Base-by-base conservation (phyloP, 2,888 invertebrate species). In the Eurytoma adleriae region DNA sequence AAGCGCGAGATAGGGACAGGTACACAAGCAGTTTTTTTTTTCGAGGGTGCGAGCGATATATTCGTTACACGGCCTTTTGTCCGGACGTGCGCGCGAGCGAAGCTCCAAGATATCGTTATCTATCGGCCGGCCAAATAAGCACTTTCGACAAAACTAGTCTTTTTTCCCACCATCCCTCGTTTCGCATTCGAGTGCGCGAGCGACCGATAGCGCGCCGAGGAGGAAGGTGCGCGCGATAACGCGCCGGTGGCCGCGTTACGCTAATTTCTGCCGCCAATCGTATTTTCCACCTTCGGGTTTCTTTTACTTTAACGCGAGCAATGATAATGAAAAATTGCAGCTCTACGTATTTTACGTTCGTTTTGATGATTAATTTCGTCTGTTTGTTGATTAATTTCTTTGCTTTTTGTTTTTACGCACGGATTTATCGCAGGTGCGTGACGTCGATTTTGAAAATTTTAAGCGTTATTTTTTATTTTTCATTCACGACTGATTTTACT, bases 71-170 rank as follows among this genome's bases (percentile, higher is more conserved):
- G 54, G 54, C 54, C 40, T 40, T 24, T 77, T 50, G 64, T 2
- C 54, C 62, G 50, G 69, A 12, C 16, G 7, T 30, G 54, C 30
- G 20, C 16, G 27, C 7, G 61, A 54, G 27, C 30, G n/a, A 62
- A 62, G 30, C 62, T 16, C 59, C 18, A 13, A 24, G 84, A 86
- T 85, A 84, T 82, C 68, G 83, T 80, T 86, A 86, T 86, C 86
- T 85, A 84, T 83, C 81, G 83, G 78, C 80, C 81, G 81, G 69
- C 78, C 76, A 83, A 85, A 83, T 70, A 48, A 61, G 48, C 75
- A 72, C 61, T 81, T 83, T 82, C 56, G 70, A 81, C 40, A 80
- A 78, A 81, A 68, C 77, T 70, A 20, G 75, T 75, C 64, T 83
- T 76, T 74, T 72, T 78, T 78, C 74, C 66, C 74, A 81, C 74